phyloP scores from a whole-genome alignment of 2,888 invertebrate species.

The Platycnemis pennipes region DNA sequence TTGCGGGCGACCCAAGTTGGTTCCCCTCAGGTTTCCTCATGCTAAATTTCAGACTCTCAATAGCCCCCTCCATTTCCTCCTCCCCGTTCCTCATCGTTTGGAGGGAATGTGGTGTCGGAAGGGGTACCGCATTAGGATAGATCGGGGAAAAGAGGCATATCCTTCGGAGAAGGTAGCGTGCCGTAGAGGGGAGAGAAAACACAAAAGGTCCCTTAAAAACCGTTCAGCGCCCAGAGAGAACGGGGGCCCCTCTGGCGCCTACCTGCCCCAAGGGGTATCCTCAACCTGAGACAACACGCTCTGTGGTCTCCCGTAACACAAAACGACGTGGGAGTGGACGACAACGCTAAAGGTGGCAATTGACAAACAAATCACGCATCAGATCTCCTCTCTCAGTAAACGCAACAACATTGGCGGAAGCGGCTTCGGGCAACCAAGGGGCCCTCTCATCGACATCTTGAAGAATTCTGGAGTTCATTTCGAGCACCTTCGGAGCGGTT shows the following conservation, averaged over 20 bases:
- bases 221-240: not conserved
- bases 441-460: no score
- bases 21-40: not conserved
- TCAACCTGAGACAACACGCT: constrained; percentile 22
- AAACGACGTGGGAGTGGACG: not conserved
- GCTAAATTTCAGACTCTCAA: not conserved
- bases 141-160: constrained; percentile 16
- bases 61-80: not conserved
- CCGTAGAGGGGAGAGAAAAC: not conserved
- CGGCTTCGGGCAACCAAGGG: no score
- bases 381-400: not conserved
- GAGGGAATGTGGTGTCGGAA: not conserved
- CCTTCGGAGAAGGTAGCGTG: not conserved
- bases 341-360: not conserved
- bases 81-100: not conserved
- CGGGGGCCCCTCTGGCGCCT: not conserved
- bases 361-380: not conserved
- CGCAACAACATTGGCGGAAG: no score
- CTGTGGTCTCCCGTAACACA: not conserved
- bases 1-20: no score
- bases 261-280: not conserved
- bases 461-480: no score
- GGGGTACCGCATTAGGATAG: constrained; percentile 6
- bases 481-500: no score
- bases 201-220: not conserved